Base-by-base conservation (phyloP, 2,888 invertebrate genomes). In the Neoaliturus tenellus region DNA sequence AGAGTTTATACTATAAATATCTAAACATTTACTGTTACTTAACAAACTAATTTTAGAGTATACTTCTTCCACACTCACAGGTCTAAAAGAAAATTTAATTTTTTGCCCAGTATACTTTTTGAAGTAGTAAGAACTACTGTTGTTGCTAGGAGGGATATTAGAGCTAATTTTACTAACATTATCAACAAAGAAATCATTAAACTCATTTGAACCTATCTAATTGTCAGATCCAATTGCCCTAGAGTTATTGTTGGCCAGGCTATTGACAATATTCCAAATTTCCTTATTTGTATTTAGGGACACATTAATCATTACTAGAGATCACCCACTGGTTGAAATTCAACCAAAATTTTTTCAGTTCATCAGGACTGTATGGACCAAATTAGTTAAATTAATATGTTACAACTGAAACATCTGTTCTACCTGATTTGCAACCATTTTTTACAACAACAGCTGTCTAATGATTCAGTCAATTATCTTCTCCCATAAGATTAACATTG, bases 101-200 rank as follows among this genome's bases (percentile, higher is more conserved):
- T 6, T 23, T 10, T 8, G 55, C 6, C 20, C 23, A 55, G n/a
- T 55, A 55, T 23, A 55, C 23, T 55, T 5, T 6, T 6, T 20
- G n/a, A 5, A 20, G 55, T 55, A 55, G 20, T 55, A 23, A 55
- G 6, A 20, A 55, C 20, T 55, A 55, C 23, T 23, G 5, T 55
- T 20, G 23, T 17, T 55, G n/a, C 55, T 55, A 20, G 6, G 8
- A 55, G 55, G 55, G n/a, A 55, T 55, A 55, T 17, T 23, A 20
- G 20, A 20, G n/a, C 55, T 55, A 17, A 55, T 23, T 55, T 55
- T 55, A 6, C 6, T n/a, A 20, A 55, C n/a, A 55, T 55, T 17
- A 23, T 55, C 55, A 55, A 55, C n/a, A 55, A 55, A 55, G 23
- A 55, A 55, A 23, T 55, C 55, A 55, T 55, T 55, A n/a, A 55